These are phyloP conservation scores for Brenthis hecate DNA, from an alignment of 2,888 invertebrate genomes.

Conservation along the genomic window DNA sequence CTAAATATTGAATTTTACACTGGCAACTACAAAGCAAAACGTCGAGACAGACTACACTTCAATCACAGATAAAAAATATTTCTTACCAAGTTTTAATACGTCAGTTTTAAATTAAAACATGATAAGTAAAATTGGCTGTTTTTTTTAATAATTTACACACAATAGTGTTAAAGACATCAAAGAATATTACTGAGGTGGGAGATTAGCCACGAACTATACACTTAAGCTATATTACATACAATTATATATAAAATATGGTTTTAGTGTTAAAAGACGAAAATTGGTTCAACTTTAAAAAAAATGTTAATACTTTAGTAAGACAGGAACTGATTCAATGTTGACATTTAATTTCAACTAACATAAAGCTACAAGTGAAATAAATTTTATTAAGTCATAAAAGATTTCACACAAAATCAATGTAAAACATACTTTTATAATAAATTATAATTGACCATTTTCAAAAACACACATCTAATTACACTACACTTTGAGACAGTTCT, in stretches of 20 bases:
- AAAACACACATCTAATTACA: background rate
- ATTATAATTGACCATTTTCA: slow-evolving; percentile 1
- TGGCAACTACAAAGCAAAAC: slow-evolving; percentile 21
- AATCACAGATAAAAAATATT: slow-evolving; percentile 19
- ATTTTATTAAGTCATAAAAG: background rate
- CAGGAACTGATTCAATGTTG: slow-evolving; percentile 18
- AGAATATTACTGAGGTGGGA: slow-evolving; percentile 31
- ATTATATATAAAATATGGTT: too few relatives aligned
- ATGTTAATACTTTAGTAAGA: slow-evolving; percentile 2
- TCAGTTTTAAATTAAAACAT: slow-evolving; percentile 1
- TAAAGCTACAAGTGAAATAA: background rate
- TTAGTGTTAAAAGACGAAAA: too few relatives aligned
- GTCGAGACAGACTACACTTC: background rate
- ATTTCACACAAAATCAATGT: background rate
- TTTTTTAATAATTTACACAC: slow-evolving; percentile 22
- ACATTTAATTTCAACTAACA: background rate
- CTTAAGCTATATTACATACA: too few relatives aligned
- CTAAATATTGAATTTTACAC: background rate
- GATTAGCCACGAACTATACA: slow-evolving; percentile 26
- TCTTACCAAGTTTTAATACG: background rate
- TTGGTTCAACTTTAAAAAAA: too few relatives aligned
- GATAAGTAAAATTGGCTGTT: background rate
- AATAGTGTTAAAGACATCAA: slow-evolving; percentile 35
- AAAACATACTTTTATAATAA: slow-evolving; percentile 2
- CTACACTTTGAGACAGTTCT: background rate